Base-by-base conservation (phyloP, 2,113 vertebrate genomes). In the Strix uralensis region DNA sequence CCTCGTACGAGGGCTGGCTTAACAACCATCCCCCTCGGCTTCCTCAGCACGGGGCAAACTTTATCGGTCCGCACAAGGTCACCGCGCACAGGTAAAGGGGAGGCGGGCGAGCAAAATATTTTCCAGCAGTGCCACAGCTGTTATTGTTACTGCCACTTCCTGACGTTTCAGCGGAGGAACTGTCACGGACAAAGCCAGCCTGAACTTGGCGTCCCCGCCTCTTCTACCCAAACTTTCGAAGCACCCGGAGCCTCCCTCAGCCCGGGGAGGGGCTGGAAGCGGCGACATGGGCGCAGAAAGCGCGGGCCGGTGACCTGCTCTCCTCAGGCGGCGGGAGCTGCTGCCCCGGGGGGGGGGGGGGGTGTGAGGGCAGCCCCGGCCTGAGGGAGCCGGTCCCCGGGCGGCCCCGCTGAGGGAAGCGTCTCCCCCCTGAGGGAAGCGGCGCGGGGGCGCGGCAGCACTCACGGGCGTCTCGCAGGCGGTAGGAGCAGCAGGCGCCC, bases 401-500 rank as follows among this genome's bases (percentile, higher is more conserved):
- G 42, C 47, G 11, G 47, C 15, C 7, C 29, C 84, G 12, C 21
- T 6, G 32, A 66, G 66, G 58, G 57, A 9, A 19, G 29, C 27
- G 40, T 58, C 16, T n/a, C 46, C 36, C 20, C 29, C 5, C 25
- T 7, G 32, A 12, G 13, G 40, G 73, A 13, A 18, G 52, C 20
- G 49, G 21, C 57, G 49, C 46, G 40, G 81, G 23, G 44, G 7
- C 21, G 5, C 32, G 15, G 63, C 40, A n/a, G 67, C 63, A 98
- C 98, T 98, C 85, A 99, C 99, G 90, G 92, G 98, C 98, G 54
- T 98, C 98, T 59, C 98, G 97, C 86, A 98, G 98, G 98, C 98
- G 99, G 97, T 98, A 99, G 5, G 99, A 99, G 86, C 98, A 99
- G 92, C 97, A 97, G n/a, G 98, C 98, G 5, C 97, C 94, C 38